These are phyloP conservation scores for Zele albiditarsus DNA, from an alignment of 2,888 invertebrate species.

Conservation along the genomic window DNA sequence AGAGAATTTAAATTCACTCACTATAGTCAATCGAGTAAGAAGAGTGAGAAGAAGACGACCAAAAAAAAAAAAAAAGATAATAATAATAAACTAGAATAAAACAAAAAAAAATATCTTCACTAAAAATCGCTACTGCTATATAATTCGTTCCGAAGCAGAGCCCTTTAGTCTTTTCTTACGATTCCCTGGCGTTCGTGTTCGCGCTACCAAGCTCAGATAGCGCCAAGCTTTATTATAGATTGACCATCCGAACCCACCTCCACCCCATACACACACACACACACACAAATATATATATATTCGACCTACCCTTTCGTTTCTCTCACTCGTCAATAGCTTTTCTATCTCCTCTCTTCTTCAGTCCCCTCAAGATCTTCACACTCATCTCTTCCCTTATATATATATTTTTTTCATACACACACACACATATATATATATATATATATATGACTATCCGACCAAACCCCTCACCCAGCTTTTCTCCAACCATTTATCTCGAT, in stretches of 20 bases:
- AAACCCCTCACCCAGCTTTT: conserved; percentile 54
- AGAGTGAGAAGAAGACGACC: too few species aligned
- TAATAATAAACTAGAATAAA: neutral
- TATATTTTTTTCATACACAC: conserved; percentile 33
- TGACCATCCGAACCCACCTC: conserved; percentile 60
- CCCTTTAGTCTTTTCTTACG: conserved; percentile 67
- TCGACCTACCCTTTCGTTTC: conserved; percentile 48
- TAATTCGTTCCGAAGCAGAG: conserved; percentile 71
- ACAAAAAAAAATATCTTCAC: neutral
- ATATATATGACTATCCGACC: conserved; percentile 45
- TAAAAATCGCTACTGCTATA: conserved; percentile 5
- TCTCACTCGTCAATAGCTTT: conserved; percentile 29
- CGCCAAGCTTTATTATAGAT: conserved; percentile 71
- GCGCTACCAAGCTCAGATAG: conserved; percentile 66
- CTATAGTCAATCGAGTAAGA: too few species aligned
- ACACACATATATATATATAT: neutral
- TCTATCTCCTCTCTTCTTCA: conserved; percentile 25
- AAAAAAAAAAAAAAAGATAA: neutral
- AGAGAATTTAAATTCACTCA: too few species aligned
- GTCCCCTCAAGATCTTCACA: conserved; percentile 28
- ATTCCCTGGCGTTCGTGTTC: conserved; percentile 60
- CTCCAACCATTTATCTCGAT: conserved; percentile 68
- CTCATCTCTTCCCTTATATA: neutral
- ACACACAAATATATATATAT: neutral
- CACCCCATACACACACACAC: neutral